Evolutionary conservation across 2,888 invertebrate genomes (phyloP), one percentile per base, ranked within the genome.

Genomic region (Chromoteleia sp.): DNA sequence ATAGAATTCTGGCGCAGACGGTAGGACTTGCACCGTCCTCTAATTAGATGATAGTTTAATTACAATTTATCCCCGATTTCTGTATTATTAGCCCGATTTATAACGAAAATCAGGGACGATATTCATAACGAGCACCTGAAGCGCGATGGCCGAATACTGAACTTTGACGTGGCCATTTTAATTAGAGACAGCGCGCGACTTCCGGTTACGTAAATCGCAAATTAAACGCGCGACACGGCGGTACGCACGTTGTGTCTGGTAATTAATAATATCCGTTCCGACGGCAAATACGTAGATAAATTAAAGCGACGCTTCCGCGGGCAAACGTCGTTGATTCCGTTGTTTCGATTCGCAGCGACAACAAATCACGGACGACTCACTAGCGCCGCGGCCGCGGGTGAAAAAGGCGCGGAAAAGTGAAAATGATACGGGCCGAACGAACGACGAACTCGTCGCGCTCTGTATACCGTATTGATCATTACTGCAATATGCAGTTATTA

Each of bases 161-260:
- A 74, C 81, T 73, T 68, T 68, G 59, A 76, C 67, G 73, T 48
- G 68, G 75, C 82, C 75, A 80, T 81, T 85, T 86, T 84, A 86
- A 85, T 86, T 86, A 84, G 77, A 84, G 83, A 79, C 77, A 74
- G 61, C 79, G 74, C 73, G 83, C 74, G 82, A 82, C 81, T 81
- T 84, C 84, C 83, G 83, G 77, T 85, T 83, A 79, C 79, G 79
- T 80, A 84, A 85, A 84, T 82, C 79, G 77, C 81, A 82, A 84
- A 85, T 85, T 84, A 86, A 86, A 84, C 81, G 83, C 75, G 58
- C 54, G 71, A 52, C 76, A 59, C 39, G 39, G 65, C 48, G 33
- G 65, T 63, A 71, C 78, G 68, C 74, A 65, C 59, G 70, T 76
- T 71, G 63, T 71, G 67, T 58, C 61, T 45, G 71, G 75, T 81